Base-by-base conservation (phyloP, 2,888 invertebrate species). In the Trypoxylon attenuatum region DNA sequence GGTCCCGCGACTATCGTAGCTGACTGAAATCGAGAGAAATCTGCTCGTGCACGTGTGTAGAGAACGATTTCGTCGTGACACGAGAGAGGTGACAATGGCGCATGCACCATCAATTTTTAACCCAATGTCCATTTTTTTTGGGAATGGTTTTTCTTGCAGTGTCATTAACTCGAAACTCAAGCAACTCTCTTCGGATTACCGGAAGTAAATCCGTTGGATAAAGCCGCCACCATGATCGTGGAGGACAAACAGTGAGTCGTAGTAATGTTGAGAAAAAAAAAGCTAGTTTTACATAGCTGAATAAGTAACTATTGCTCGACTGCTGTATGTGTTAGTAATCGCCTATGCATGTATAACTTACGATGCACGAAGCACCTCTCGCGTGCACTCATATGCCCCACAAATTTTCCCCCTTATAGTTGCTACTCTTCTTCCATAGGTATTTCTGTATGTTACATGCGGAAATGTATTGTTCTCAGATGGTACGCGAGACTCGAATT, bases 161-260 rank as follows among this genome's bases (percentile, higher is more conserved):
- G 80, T 58, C 57, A 73, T 78, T 80, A 81, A 82, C 71, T 74
- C 59, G 69, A 76, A 60, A 63, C 66, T 47, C 33, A 65, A 67
- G 62, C 66, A 49, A 67, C 59, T 39, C 47, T 50, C 55, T 47
- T 55, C 54, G 43, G 33, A 63, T 38, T 64, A 66, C 41, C 50
- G 50, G 59, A 53, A 39, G 39, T 54, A 57, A 41, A 38, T 33
- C n/a, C 13, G 33, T 33, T 77, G 68, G 71, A 80, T 78, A 81
- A 70, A 25, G 59, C 73, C 77, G 71, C 70, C 85, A 85, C 69
- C 85, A 87, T 87, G 87, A 87, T 87, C 82, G 86, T 87, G 80
- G 87, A 87, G 77, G 86, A 87, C 65, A 87, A 85, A 84, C 83
- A 81, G 87, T 87, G 86, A 87, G 87, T 87, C 76, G 68, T 41